A percentile compares a stretch with the other conserved stretches of the same genome.
These are phyloP conservation scores for Chironomus striatipennis DNA, from an alignment of 1,140 invertebrate genomes.

Conservation along the genomic window DNA sequence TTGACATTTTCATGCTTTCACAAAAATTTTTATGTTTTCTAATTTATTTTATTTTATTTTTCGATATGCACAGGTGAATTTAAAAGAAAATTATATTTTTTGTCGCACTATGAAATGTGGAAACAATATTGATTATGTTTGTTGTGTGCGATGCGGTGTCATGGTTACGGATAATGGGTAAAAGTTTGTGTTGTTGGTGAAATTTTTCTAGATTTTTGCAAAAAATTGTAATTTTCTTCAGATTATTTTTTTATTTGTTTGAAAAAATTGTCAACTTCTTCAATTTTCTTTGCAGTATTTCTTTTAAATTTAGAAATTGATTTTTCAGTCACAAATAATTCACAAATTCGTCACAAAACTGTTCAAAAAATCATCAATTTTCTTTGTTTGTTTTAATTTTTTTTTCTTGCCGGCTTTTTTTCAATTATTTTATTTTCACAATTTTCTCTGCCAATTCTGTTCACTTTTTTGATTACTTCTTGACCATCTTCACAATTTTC, in stretches of 20 bases:
- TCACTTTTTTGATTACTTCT: no score
- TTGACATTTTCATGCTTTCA: constrained; percentile 8
- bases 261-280: neutral
- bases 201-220: no score
- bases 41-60: neutral
- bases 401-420: no score
- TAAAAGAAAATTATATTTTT: neutral
- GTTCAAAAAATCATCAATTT: no score
- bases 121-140: constrained; percentile 15
- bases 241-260: neutral
- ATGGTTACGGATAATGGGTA: neutral
- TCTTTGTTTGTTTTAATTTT: no score
- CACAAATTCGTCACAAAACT: no score
- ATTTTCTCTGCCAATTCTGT: no score
- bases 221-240: no score
- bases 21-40: neutral
- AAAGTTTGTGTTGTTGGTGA: no score
- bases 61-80: neutral
- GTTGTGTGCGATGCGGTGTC: constrained; percentile 10
- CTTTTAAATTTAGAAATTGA: neutral
- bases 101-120: neutral
- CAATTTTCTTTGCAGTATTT: neutral
- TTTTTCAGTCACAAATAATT: neutral
- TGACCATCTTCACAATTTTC: no score
- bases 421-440: no score